A percentile compares a stretch with the other conserved stretches of the same genome.
phyloP scores from a whole-genome alignment of 2,888 invertebrate species.

The Diploptera punctata region DNA sequence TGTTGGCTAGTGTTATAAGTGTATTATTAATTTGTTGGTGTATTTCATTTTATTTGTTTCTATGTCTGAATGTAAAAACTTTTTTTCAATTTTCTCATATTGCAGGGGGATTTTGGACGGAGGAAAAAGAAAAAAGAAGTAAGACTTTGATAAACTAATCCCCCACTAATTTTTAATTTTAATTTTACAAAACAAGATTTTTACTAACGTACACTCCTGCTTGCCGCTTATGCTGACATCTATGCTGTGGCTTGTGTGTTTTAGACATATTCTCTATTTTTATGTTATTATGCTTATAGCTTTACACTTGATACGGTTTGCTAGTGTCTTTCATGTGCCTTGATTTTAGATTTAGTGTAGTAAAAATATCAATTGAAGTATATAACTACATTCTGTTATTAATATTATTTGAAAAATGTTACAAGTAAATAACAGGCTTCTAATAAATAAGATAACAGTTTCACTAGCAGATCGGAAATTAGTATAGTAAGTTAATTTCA shows the following conservation, averaged over 20 bases:
- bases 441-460: too few species aligned
- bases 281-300: constrained; percentile 44
- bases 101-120: constrained; percentile 92
- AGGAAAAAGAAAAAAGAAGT: constrained; percentile 99
- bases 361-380: too few species aligned
- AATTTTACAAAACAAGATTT: constrained; percentile 49
- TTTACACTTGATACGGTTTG: constrained; percentile 33
- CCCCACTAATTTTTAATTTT: constrained; percentile 36
- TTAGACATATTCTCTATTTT: too few species aligned
- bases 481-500: too few species aligned
- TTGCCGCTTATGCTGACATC: constrained; percentile 11
- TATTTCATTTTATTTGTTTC: constrained; percentile 46
- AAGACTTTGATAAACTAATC: constrained; percentile 62
- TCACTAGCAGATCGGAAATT: too few species aligned
- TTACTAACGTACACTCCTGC: constrained; percentile 50
- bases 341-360: too few species aligned
- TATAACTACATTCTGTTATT: too few species aligned
- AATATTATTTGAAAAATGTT: too few species aligned
- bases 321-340: too few species aligned
- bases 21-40: not conserved
- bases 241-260: not conserved
- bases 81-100: constrained; percentile 62
- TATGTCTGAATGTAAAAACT: constrained; percentile 55
- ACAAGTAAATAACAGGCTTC: too few species aligned
- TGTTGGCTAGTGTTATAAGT: not conserved